Evolutionary conservation across 2,888 invertebrate genomes (phyloP).

Genomic region (Drosophila phalerata): DNA sequence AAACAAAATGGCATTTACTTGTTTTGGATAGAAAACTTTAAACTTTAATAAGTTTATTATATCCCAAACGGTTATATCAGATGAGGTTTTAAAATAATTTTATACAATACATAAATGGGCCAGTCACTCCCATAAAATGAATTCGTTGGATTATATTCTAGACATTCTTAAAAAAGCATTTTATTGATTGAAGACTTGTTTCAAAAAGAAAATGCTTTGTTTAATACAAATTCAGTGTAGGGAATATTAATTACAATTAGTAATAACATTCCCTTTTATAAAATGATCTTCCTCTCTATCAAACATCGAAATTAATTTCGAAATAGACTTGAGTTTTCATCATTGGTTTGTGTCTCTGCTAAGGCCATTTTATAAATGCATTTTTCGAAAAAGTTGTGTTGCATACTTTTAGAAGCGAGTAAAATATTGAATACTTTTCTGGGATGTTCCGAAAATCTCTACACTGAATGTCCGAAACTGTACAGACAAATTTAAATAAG

Average conservation of each 20-base stretch:
- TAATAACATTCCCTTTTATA: neutral
- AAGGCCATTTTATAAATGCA: constrained; percentile 3
- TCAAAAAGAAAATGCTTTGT: no score
- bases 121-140: no score
- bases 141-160: no score
- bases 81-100: no score
- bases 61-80: no score
- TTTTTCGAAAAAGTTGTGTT: neutral
- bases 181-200: no score
- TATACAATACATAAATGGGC: no score
- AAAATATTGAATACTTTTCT: neutral
- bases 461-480: neutral
- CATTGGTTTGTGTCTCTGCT: constrained; percentile 32
- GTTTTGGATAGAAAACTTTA: neutral
- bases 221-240: no score
- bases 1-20: neutral
- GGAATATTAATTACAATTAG: no score
- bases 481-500: neutral
- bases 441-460: neutral
- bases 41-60: neutral
- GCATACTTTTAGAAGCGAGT: constrained; percentile 44
- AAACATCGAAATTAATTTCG: neutral
- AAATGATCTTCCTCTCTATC: neutral
- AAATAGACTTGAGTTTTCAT: neutral
- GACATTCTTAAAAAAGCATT: no score